Base-by-base conservation (phyloP, 2,888 invertebrate genomes). In the Ptychoptera albimana region DNA sequence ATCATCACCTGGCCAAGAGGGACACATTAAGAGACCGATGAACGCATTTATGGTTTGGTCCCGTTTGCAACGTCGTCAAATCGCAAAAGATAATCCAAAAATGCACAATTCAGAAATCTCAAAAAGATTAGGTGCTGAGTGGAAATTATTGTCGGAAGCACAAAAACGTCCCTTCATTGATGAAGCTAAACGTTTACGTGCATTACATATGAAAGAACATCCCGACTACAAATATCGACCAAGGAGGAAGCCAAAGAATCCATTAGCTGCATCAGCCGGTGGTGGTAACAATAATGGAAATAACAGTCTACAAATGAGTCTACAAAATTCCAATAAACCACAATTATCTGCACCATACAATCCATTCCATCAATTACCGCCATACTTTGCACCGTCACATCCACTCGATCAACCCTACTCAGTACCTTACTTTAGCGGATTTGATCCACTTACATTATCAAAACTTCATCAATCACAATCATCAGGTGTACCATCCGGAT, bases 1-100 rank as follows among this genome's bases (percentile, higher is more conserved):
- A 39, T 60, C 61, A 10, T 62, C 64, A 1, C 64, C 64, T 0
- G 63, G 63, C 1, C 64, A 64, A 49, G 82, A 83, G 54, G 79
- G 77, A 9, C 89, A 92, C 66, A 91, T 96, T 58, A 96, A 94
- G 65, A 72, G 94, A 14, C 94, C 94, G 2, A 94, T 96, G 94
- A 94, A 94, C 68, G 93, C 94, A 0, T 94, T 94, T 68, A 94
- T 94, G 92, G 93, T 66, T 10, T 93, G 93, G 93, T 91, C 92
- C 6, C 70, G 92, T 37, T 81, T 89, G 36, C 91, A 93, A 63
- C 71, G 93, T 12, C 75, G 89, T 44, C 88, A 91, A 66, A 93
- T 94, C 57, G 89, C 93, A 1, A 77, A 86, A 65, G 91, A 93
- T 55, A 92, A 93, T 61, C 93, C 93, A 54, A 93, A 84, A 64